These are phyloP conservation scores for Atlantisia rogersi DNA, from an alignment of 2,113 vertebrate species.

Conservation along the genomic window DNA sequence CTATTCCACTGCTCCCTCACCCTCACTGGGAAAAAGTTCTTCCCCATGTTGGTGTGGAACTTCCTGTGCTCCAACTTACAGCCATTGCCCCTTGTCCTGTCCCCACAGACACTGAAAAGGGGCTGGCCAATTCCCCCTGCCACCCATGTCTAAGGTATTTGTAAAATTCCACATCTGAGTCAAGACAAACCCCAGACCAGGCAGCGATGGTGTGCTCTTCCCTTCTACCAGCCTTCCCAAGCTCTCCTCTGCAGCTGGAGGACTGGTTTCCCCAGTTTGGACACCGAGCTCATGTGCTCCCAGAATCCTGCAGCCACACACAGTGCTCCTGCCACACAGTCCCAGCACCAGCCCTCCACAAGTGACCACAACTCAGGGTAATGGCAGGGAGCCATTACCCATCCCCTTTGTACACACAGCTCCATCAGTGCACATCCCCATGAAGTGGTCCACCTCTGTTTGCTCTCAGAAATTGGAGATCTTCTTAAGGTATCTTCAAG, in stretches of 20 bases:
- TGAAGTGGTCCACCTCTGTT: background rate
- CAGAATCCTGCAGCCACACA: accelerated
- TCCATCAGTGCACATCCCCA: accelerated
- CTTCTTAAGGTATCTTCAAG: background rate
- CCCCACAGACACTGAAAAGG: too few species aligned
- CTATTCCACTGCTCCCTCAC: too few species aligned
- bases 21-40: too few species aligned
- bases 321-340: background rate
- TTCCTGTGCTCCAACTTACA: too few species aligned
- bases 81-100: too few species aligned
- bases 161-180: background rate
- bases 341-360: too few species aligned
- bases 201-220: background rate
- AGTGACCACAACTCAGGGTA: background rate
- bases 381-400: accelerated
- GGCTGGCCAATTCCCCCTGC: too few species aligned
- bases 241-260: background rate
- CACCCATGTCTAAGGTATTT: too few species aligned
- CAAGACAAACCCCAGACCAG: background rate
- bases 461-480: background rate
- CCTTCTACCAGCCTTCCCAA: background rate
- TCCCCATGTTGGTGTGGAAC: too few species aligned
- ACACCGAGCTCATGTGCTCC: accelerated
- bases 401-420: background rate
- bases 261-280: background rate